phyloP scores from a whole-genome alignment of 2,797 vertebrate genomes.

The Capromys pilorides region DNA sequence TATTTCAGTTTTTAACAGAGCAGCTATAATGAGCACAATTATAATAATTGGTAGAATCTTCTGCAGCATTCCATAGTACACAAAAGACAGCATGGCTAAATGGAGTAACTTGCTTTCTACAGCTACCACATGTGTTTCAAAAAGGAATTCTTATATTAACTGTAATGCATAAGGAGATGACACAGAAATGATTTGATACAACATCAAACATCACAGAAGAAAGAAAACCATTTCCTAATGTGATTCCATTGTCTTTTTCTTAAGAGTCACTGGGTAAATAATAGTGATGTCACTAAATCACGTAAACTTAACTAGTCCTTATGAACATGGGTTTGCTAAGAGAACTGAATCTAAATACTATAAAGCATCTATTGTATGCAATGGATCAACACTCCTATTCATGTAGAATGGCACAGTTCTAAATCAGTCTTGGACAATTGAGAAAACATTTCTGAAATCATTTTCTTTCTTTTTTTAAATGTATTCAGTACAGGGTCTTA shows the following conservation, averaged over 20 bases:
- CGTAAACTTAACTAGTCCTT: neutral
- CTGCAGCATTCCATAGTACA: conserved; percentile 65
- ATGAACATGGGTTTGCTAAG: conserved; percentile 22
- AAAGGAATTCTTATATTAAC: conserved; percentile 60
- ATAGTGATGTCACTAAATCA: conserved; percentile 39
- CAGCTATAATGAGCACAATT: conserved; percentile 77
- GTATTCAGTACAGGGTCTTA: no score
- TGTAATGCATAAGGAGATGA: neutral
- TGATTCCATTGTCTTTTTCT: conserved; percentile 41
- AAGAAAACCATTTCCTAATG: conserved; percentile 46
- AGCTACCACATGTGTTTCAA: conserved; percentile 34
- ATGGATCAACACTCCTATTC: neutral
- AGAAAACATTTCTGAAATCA: neutral
- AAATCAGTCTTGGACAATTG: neutral
- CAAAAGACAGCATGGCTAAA: conserved; percentile 64
- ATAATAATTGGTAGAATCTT: conserved; percentile 71
- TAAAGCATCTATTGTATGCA: conserved; percentile 22
- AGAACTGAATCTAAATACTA: conserved; percentile 22
- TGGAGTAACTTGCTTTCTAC: conserved; percentile 57
- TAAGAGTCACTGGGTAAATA: conserved; percentile 40
- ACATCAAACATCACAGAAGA: neutral
- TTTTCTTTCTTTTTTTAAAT: neutral
- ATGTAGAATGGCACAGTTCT: neutral
- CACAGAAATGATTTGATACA: neutral
- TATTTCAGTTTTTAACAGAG: conserved; percentile 72